Evolutionary conservation across 2,797 vertebrate genomes (phyloP).

Genomic region (Darevskia nairensis): DNA sequence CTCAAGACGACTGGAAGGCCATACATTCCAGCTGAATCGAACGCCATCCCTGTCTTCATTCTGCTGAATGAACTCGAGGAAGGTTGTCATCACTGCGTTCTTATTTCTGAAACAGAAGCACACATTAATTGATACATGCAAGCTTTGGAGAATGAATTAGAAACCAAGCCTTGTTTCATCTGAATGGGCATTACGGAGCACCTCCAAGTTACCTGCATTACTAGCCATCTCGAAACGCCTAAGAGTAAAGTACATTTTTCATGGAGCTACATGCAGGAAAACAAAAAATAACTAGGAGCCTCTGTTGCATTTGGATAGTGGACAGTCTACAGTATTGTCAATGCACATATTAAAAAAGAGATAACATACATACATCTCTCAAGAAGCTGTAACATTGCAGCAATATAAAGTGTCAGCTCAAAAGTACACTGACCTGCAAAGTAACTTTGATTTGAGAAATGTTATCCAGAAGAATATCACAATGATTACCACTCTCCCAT

Average conservation of each 20-base stretch:
- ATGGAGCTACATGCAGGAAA: conserved; percentile 14
- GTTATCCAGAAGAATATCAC: background rate
- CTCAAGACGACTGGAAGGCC: conserved; percentile 96
- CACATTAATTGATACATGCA: conserved; percentile 39
- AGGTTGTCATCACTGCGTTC: conserved; percentile 88
- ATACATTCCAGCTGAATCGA: conserved; percentile 99
- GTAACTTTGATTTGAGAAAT: background rate
- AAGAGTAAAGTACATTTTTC: background rate
- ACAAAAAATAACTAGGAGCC: conserved; percentile 13
- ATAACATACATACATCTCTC: background rate
- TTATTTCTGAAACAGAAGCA: conserved; percentile 69
- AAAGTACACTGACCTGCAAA: background rate
- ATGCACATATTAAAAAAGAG: background rate
- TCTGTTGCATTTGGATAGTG: background rate
- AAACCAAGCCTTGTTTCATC: conserved; percentile 28
- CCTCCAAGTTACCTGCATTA: background rate
- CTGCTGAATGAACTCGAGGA: conserved; percentile 96
- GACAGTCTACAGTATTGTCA: conserved; percentile 5
- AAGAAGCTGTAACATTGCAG: background rate
- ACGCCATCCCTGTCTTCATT: conserved; percentile 97
- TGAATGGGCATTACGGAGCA: background rate
- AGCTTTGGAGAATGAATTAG: conserved; percentile 14
- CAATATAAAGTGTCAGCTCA: background rate
- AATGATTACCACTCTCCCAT: background rate
- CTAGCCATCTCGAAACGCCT: background rate